These are phyloP conservation scores for Hyperoodon ampullatus DNA, from an alignment of 2,113 vertebrate genomes.

Conservation along the genomic window DNA sequence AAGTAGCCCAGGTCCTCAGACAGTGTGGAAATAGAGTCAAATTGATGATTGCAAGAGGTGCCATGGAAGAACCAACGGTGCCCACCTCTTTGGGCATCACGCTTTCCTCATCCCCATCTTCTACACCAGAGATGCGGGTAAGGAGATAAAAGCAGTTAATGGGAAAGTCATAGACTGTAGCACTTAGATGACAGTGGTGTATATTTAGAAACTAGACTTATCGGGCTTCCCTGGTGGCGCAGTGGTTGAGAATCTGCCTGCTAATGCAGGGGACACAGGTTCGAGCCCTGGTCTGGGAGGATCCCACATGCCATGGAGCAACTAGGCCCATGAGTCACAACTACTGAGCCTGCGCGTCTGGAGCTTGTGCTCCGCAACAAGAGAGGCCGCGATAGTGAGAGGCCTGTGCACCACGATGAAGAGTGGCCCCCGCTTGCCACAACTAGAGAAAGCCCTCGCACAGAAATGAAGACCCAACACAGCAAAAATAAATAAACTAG, in stretches of 20 bases:
- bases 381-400: too few relatives aligned
- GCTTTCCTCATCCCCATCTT: slow-evolving; percentile 78
- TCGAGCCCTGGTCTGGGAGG: too few relatives aligned
- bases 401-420: too few relatives aligned
- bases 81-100: slow-evolving; percentile 80
- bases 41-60: slow-evolving; percentile 93
- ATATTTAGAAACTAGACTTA: neutral
- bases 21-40: slow-evolving; percentile 95
- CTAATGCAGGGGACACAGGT: too few relatives aligned
- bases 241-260: too few relatives aligned
- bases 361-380: too few relatives aligned
- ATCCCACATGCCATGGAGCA: too few relatives aligned
- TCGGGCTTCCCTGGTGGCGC: neutral
- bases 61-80: slow-evolving; percentile 85
- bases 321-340: too few relatives aligned
- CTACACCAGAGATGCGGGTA: slow-evolving; percentile 88
- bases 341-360: too few relatives aligned
- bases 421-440: too few relatives aligned
- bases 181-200: neutral
- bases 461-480: too few relatives aligned
- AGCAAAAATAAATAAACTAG: neutral
- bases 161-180: neutral
- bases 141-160: neutral
- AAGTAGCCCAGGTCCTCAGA: slow-evolving; percentile 95
- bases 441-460: too few relatives aligned